Base-by-base conservation (phyloP, 2,888 invertebrate species). In the Mellilla xanthometata region DNA sequence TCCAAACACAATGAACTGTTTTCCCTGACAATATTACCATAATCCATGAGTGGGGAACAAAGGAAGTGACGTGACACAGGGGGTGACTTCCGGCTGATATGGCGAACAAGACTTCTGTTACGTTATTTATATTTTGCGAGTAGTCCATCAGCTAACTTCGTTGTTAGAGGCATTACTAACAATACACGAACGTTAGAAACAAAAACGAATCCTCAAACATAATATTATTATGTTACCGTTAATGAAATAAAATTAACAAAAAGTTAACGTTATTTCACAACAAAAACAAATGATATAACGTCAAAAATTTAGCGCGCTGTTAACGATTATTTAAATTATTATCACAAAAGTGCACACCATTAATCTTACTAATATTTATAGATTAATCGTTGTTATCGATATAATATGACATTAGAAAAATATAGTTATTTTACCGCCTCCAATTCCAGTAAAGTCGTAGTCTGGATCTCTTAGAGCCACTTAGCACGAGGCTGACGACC, bases 21-120 rank as follows among this genome's bases (percentile, higher is more conserved):
- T 33, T 36, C 11, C 12, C 19, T 19, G 5, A 13, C 71, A 67
- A 65, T 74, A 86, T 87, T 87, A 84, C 75, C 85, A 86, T 87
- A 87, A 85, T 86, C 82, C 80, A 62, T 68, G 70, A 69, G 70
- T 72, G 74, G 72, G 72, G 73, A 68, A 76, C 81, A 81, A 75
- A 77, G 78, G 76, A 76, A 73, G n/a, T 79, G 78, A 81, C 76
- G 75, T 77, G 71, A 70, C 67, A 56, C 48, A 51, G 59, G 64
- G 64, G 59, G 49, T 55, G 61, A 65, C 75, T 74, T 72, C 76
- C 76, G 68, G 64, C 56, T 62, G 65, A 67, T 68, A 62, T 62
- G 54, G 42, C 53, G 42, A 48, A 44, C 54, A 35, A 41, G 44
- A 58, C 56, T 57, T 59, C 39, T 39, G 48, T 38, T 43, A 39